Conservation (phyloP, 2,888 invertebrate species). For the Hartigia nigra region DNA sequence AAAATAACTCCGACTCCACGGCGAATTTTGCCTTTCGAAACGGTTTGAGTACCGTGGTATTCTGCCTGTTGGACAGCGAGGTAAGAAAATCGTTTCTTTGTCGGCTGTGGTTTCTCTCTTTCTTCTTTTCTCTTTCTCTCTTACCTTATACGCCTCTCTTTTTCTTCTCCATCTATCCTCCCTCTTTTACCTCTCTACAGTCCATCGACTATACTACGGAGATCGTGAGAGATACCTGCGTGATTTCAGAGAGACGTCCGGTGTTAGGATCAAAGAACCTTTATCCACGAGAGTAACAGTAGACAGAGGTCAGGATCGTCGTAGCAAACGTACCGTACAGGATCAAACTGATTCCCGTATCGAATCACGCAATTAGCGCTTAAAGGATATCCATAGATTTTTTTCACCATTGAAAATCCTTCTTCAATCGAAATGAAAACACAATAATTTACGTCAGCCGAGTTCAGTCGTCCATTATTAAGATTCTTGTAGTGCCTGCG, state of each 20-base stretch:
- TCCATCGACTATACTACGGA: constrained; percentile 16
- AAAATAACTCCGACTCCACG: constrained; percentile 5
- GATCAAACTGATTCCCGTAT: neutral
- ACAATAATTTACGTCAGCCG: neutral
- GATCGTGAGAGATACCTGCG: constrained; percentile 39
- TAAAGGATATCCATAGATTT: neutral
- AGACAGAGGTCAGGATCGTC: neutral
- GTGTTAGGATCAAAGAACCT: constrained; percentile 5
- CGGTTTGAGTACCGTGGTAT: constrained; percentile 31
- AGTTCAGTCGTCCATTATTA: neutral
- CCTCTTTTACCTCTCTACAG: constrained; percentile 14
- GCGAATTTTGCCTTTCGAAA: constrained; percentile 21
- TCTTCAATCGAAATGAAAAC: neutral
- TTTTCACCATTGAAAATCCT: neutral
- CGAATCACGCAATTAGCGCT: neutral
- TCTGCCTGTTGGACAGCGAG: constrained; percentile 27
- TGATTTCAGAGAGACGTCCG: constrained; percentile 14
- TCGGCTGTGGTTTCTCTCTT: constrained; percentile 38
- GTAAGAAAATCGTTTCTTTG: constrained; percentile 53
- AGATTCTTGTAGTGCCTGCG: neutral
- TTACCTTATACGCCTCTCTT: constrained; percentile 15
- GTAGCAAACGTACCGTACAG: neutral
- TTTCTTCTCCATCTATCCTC: constrained; percentile 10
- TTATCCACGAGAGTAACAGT: neutral
- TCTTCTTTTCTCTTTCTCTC: constrained; percentile 23